Evolutionary conservation across 2,888 invertebrate species (phyloP).

Genomic region (Meta bourneti): DNA sequence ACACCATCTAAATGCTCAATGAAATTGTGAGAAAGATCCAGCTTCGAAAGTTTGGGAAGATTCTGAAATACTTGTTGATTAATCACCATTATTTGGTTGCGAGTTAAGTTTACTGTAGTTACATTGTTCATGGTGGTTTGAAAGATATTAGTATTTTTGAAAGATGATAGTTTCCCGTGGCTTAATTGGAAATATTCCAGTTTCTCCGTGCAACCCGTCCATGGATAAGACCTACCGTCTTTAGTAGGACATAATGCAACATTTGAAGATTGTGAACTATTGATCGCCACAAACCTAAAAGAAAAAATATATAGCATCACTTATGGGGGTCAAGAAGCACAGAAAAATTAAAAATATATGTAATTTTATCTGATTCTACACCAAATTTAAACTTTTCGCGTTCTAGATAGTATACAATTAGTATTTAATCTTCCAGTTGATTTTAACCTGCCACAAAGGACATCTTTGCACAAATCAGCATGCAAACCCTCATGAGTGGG

Average conservation of each 20-base stretch:
- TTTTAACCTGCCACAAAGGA: no score
- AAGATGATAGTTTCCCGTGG: not conserved
- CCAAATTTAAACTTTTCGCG: no score
- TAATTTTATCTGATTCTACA: no score
- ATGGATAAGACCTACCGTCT: constrained; percentile 14
- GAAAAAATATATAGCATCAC: not conserved
- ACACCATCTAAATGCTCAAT: constrained; percentile 9
- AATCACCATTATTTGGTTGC: constrained; percentile 29
- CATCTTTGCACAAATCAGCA: no score
- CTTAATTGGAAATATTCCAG: constrained; percentile 47
- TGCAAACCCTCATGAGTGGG: no score
- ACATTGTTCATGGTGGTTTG: constrained; percentile 26
- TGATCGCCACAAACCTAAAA: not conserved
- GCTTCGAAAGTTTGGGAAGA: not conserved
- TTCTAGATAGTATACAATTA: no score
- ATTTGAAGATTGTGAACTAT: not conserved
- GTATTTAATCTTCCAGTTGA: no score
- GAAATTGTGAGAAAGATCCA: constrained; percentile 60
- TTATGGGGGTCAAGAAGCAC: no score
- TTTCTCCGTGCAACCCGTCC: constrained; percentile 45
- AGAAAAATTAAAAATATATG: no score
- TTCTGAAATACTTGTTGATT: not conserved
- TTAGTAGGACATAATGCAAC: not conserved
- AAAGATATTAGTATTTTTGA: constrained; percentile 13
- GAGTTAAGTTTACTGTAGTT: constrained; percentile 26